A percentile compares a stretch with the other conserved stretches of the same genome.
Evolutionary conservation across 2,797 vertebrate species (phyloP).

Genomic region (Argentina silus): DNA sequence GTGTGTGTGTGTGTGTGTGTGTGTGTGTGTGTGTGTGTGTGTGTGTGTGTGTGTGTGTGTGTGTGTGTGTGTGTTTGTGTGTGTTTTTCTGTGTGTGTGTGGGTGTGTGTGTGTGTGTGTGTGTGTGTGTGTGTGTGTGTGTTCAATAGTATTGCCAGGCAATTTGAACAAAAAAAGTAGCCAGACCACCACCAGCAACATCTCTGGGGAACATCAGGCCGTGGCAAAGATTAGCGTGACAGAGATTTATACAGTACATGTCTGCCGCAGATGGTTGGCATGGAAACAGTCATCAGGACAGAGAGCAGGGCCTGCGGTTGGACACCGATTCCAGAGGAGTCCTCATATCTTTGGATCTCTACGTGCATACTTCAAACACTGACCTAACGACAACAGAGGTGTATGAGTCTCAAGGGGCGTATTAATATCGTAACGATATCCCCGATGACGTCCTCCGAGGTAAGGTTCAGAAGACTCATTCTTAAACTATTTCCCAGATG

Average conservation of each 20-base stretch:
- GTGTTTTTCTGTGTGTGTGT: too few species aligned
- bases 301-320: constrained; percentile 23
- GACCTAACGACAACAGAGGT: constrained; percentile 33
- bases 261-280: constrained; percentile 42
- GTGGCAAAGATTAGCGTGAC: constrained; percentile 36
- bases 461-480: neutral
- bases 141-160: constrained; percentile 31
- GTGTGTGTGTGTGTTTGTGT: neutral
- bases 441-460: constrained; percentile 36
- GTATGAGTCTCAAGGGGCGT: constrained; percentile 31
- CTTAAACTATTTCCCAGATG: constrained; percentile 33
- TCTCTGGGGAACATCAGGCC: constrained; percentile 28
- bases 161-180: constrained; percentile 41
- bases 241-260: constrained; percentile 19
- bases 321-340: constrained; percentile 28
- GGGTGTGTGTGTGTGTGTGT: too few species aligned
- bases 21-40: neutral
- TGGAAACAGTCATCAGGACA: constrained; percentile 24
- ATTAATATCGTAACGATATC: constrained; percentile 25
- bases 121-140: constrained; percentile 4
- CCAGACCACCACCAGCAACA: constrained; percentile 20
- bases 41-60: neutral
- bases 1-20: constrained; percentile 11
- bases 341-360: constrained; percentile 47
- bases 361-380: constrained; percentile 42